phyloP scores from a whole-genome alignment of 2,888 invertebrate genomes.

The Flexamia atlantica region DNA sequence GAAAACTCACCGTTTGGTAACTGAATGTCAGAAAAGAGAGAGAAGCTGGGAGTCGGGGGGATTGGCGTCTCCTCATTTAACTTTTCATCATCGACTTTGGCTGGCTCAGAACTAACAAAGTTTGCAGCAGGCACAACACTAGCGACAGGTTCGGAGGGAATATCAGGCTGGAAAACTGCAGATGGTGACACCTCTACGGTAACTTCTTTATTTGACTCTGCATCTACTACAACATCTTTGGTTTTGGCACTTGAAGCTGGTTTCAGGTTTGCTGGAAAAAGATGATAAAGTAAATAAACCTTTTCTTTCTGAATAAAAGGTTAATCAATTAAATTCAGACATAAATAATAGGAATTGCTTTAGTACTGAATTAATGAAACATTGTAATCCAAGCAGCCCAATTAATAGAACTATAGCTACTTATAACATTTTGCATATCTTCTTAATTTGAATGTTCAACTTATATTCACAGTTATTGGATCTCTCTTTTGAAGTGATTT shows the following conservation, averaged over 20 bases:
- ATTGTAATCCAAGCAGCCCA: too few species aligned
- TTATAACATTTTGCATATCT: too few species aligned
- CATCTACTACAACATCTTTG: background rate
- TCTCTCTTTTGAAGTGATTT: too few species aligned
- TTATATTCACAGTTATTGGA: too few species aligned
- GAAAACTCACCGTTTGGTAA: slow-evolving; percentile 36
- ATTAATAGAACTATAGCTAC: too few species aligned
- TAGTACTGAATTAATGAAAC: too few species aligned
- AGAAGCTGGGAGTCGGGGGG: slow-evolving; percentile 46
- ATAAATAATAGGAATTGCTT: too few species aligned
- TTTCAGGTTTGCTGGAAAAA: background rate
- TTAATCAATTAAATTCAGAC: too few species aligned
- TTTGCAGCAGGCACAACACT: background rate
- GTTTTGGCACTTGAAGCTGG: slow-evolving; percentile 13
- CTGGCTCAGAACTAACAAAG: background rate
- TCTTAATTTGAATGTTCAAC: too few species aligned
- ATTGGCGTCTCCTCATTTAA: background rate
- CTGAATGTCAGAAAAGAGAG: slow-evolving; percentile 48
- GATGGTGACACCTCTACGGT: background rate
- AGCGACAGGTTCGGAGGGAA: background rate
- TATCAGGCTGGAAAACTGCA: background rate
- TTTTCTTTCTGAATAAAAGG: too few species aligned
- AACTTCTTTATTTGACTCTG: slow-evolving; percentile 4
- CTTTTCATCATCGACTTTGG: slow-evolving; percentile 1
- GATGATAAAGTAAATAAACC: background rate